phyloP scores from a whole-genome alignment of 2,113 vertebrate species.

The Solenodon paradoxus region DNA sequence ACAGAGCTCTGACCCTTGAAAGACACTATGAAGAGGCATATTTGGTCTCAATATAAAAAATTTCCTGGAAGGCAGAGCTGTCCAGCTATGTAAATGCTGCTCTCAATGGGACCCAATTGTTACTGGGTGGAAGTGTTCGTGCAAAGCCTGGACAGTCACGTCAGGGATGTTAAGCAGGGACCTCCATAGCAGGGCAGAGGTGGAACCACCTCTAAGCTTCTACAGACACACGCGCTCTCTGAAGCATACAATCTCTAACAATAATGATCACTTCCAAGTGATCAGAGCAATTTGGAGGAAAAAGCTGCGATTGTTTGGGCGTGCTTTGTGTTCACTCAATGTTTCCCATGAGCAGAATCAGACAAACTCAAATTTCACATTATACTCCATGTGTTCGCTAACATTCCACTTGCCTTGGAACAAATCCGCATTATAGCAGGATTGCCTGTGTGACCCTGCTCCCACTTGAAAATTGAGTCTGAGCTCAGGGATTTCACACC shows the following conservation, averaged over 20 bases:
- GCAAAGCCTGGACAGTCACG: rapidly evolving
- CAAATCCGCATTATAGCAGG: neutral
- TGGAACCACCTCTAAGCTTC: neutral
- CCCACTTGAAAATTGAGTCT: neutral
- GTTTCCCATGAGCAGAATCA: neutral
- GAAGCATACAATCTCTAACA: neutral
- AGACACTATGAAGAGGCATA: neutral
- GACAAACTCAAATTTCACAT: neutral
- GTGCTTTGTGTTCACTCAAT: neutral
- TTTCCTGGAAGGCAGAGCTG: neutral
- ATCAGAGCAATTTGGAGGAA: neutral
- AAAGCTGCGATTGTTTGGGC: neutral
- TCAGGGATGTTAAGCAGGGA: neutral
- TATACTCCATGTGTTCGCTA: neutral
- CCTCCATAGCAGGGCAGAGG: neutral
- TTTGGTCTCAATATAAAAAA: neutral
- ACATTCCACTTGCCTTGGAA: neutral
- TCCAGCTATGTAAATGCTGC: rapidly evolving
- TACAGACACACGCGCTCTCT: neutral
- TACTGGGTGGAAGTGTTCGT: neutral
- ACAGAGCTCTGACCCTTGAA: neutral
- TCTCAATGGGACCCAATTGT: neutral
- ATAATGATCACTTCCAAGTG: neutral
- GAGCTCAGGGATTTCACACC: neutral
- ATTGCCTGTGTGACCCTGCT: neutral